These are phyloP conservation scores for Zhuqinia jingwanae DNA, from an alignment of 2,888 invertebrate species.

Conservation along the genomic window DNA sequence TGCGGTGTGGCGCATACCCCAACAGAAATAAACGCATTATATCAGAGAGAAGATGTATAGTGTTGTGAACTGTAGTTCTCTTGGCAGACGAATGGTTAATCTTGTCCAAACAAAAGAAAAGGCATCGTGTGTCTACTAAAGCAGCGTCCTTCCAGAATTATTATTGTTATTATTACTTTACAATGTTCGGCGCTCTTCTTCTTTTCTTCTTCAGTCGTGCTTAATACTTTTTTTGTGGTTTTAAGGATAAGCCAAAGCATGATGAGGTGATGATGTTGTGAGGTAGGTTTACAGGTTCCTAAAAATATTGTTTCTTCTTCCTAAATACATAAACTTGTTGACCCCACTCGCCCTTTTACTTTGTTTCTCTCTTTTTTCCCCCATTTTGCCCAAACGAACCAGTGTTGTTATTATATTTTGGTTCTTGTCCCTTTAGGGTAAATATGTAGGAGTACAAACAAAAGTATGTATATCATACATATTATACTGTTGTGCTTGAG, in stretches of 20 bases:
- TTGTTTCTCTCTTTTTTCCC: background rate
- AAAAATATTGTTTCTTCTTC: conserved; percentile 2
- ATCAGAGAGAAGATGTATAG: too few species aligned
- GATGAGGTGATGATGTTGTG: background rate
- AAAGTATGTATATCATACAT: too few species aligned
- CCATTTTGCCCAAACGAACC: too few species aligned
- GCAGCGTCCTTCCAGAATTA: background rate
- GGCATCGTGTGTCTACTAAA: background rate
- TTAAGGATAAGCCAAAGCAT: background rate
- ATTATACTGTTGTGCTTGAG: too few species aligned
- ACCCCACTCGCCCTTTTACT: conserved; percentile 39
- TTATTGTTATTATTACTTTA: background rate
- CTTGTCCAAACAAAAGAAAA: background rate
- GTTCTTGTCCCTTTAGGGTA: conserved; percentile 45
- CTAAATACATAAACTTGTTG: conserved; percentile 55
- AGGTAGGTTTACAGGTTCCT: conserved; percentile 17
- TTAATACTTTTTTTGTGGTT: conserved; percentile 15
- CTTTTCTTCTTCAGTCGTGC: background rate
- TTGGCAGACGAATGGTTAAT: conserved; percentile 14
- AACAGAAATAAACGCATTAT: too few species aligned
- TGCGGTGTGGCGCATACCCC: too few species aligned
- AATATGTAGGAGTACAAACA: background rate
- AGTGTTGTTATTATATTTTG: conserved; percentile 12
- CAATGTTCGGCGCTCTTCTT: background rate
- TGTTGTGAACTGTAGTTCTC: background rate